Evolutionary conservation across 2,888 invertebrate genomes (phyloP), one percentile per base, ranked within the genome.

Genomic region (Sinodicranocentrus sp.): DNA sequence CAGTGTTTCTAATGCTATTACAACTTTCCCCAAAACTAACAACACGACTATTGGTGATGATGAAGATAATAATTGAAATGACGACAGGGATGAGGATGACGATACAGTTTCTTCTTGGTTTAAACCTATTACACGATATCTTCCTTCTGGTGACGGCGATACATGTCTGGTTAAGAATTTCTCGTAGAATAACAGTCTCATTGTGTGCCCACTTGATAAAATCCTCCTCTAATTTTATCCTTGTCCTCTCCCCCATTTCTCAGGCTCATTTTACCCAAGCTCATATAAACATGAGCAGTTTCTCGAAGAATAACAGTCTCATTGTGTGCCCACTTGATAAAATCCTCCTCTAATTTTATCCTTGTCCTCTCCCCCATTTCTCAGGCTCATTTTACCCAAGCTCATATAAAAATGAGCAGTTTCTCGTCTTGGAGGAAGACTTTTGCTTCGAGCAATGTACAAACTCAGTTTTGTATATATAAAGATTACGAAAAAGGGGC

Each of bases 271-370:
- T 28, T 39, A 48, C 13, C 39, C 39, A 39, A 39, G 13, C 8
- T 39, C n/a, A n/a, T n/a, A n/a, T n/a, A n/a, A n/a, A n/a, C n/a
- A n/a, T n/a, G n/a, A 10, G 33, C 33, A 10, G 10, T 33, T 33
- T 10, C 33, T 33, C 33, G 33, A n/a, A n/a, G n/a, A n/a, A n/a
- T n/a, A 80, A 54, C 72, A 43, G 54, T 73, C 61, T 82, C 73
- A 82, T 68, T 82, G 82, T 59, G 59, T 67, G n/a, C 26, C 82
- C 82, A 75, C 61, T 79, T 71, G 52, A 48, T 44, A 54, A 71
- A 79, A 71, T 70, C 25, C 23, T 59, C 23, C 59, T 67, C 73
- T 67, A 73, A 73, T 73, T 67, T 28, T 48, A 75, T 28, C 33
- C 59, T 54, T 68, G 28, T 44, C 68, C 33, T 65, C 43, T 39